Base-by-base conservation (phyloP, 2,797 vertebrate genomes). In the Steatocranus sp. region DNA sequence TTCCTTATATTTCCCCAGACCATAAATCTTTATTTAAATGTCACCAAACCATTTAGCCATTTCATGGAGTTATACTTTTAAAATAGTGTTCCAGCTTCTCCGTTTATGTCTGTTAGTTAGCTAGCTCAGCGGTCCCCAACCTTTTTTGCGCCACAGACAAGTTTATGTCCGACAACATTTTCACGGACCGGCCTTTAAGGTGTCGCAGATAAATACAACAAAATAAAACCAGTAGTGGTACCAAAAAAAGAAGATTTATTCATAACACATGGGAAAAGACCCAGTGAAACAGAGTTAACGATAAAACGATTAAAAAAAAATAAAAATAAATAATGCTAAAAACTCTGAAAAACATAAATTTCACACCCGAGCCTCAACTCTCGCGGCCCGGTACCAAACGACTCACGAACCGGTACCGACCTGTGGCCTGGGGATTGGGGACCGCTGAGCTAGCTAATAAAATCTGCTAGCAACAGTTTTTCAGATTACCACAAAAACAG, bases 111-210 rank as follows among this genome's bases (percentile, higher is more conserved):
- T 36, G 50, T 53, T 14, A 23, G 56, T n/a, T 36, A 34, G 18
- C 18, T 63, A 34, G 30, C 30, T 34, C 49, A 51, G 50, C 20
- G 1, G 50, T 23, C 2, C 50, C 20, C 20, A 51, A 51, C 11
- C 20, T 51, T 51, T 51, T 51, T 51, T 51, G 49, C 3, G 1
- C n/a, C 49, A 50, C 49, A 6, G n/a, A 20, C 1, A 6, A 6
- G n/a, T 50, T 20, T 50, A 20, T 50, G 49, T 50, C 10, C n/a
- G 0, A 11, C 17, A 48, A 48, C 4, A 48, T 48, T 49, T 20
- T 20, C 48, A 6, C 6, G 0, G 49, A 23, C 49, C 3, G n/a
- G 0, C 49, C 10, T 51, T 51, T 51, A 51, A 0, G 49, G 0
- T 50, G 3, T 50, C 0, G 0, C 9, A 0, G 48, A 50, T 11